Conservation (phyloP, 1,140 invertebrate species). For the Choristoneura fumiferana region DNA sequence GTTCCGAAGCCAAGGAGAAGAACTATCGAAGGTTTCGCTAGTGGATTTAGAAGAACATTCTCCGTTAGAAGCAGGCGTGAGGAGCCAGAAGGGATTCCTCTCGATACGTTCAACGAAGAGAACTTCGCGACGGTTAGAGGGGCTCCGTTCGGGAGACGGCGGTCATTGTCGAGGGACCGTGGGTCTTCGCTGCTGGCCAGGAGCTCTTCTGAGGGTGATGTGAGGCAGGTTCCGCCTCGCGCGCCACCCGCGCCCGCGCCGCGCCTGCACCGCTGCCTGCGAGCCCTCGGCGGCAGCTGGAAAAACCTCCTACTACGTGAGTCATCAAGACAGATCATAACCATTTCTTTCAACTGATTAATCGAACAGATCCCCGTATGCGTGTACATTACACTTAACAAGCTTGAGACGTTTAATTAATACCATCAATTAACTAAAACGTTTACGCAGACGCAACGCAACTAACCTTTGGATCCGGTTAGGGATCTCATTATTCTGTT, state of each 20-base stretch:
- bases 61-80: conserved; percentile 61
- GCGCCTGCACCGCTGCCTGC: conserved; percentile 80
- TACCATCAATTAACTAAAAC: conserved; percentile 49
- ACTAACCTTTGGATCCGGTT: conserved; percentile 58
- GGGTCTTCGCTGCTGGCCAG: conserved; percentile 65
- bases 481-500: conserved; percentile 56
- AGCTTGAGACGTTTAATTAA: conserved; percentile 38
- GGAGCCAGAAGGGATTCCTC: conserved; percentile 58
- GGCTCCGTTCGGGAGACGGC: conserved; percentile 64
- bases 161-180: conserved; percentile 61
- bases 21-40: conserved; percentile 64
- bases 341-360: conserved; percentile 36
- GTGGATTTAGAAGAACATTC: conserved; percentile 66
- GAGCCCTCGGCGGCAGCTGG: conserved; percentile 81
- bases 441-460: conserved; percentile 34
- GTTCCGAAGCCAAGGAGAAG: conserved; percentile 63
- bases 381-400: conserved; percentile 26
- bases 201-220: conserved; percentile 77
- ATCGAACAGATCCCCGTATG: conserved; percentile 22
- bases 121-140: conserved; percentile 71
- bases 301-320: conserved; percentile 83
- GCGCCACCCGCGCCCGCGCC: conserved; percentile 61
- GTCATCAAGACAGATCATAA: conserved; percentile 55
- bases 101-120: conserved; percentile 69
- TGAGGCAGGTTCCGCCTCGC: conserved; percentile 55